A percentile compares a stretch with the other conserved stretches of the same genome.
Conservation (phyloP, 2,113 vertebrate genomes). For the Platycercus adscitus region DNA sequence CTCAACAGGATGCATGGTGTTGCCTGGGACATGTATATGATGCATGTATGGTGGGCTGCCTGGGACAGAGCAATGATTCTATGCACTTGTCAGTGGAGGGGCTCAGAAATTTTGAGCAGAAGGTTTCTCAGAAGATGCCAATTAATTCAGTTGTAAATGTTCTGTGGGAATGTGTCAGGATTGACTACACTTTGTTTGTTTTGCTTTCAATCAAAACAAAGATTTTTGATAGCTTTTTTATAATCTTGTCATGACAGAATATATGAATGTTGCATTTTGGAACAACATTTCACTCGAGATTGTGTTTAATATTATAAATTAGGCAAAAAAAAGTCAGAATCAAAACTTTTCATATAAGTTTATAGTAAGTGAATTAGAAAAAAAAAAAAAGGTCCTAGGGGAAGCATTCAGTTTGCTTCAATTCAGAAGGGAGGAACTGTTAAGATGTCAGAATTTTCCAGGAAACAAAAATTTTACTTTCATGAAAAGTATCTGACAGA, state of each 20-base stretch:
- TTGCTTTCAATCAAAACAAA: conserved; percentile 69
- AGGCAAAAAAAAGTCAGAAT: background rate
- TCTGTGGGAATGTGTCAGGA: conserved; percentile 60
- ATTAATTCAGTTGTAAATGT: conserved; percentile 50
- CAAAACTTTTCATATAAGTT: conserved; percentile 1
- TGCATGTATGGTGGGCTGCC: background rate
- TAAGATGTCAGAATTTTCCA: background rate
- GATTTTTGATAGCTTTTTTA: conserved; percentile 25
- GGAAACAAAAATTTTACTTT: background rate
- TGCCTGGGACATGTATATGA: no score
- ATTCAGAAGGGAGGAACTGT: background rate
- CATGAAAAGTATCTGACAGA: background rate
- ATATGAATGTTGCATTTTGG: background rate
- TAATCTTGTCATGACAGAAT: conserved; percentile 16
- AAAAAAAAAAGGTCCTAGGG: background rate
- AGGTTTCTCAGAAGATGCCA: conserved; percentile 54
- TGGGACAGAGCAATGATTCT: conserved; percentile 5
- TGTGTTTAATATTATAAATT: background rate
- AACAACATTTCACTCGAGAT: conserved; percentile 7
- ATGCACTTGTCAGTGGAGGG: background rate
- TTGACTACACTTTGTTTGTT: conserved; percentile 57
- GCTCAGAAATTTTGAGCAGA: conserved; percentile 41
- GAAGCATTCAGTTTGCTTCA: background rate
- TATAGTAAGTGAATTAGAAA: background rate
- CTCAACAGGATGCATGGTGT: background rate